Evolutionary conservation across 2,797 vertebrate species (phyloP).

Genomic region (Notolabrus celidotus): DNA sequence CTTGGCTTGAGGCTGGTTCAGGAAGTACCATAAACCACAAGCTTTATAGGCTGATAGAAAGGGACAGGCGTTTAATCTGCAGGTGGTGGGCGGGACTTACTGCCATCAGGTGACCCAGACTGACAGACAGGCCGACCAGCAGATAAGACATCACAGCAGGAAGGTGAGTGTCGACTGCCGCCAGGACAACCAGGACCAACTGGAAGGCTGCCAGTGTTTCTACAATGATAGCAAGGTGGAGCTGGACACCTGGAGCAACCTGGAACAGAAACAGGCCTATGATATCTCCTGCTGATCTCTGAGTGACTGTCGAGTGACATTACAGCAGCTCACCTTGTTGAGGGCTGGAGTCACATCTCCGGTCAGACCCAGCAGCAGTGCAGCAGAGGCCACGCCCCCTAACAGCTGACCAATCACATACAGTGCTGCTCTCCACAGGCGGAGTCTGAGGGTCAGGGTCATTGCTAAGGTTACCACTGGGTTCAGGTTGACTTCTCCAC

Average conservation of each 20-base stretch:
- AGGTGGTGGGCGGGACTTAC: conserved; percentile 16
- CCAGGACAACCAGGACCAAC: conserved; percentile 31
- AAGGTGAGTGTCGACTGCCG: background rate
- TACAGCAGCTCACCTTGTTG: conserved; percentile 19
- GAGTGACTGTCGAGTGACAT: background rate
- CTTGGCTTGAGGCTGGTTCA: no score
- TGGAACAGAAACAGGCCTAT: background rate
- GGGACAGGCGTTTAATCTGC: no score
- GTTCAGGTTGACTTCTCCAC: conserved; percentile 21
- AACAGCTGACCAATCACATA: conserved; percentile 28
- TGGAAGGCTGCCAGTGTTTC: conserved; percentile 26
- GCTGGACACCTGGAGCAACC: conserved; percentile 7
- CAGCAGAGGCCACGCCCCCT: conserved; percentile 24
- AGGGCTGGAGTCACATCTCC: conserved; percentile 14
- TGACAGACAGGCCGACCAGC: conserved; percentile 30
- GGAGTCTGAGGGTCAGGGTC: conserved; percentile 12
- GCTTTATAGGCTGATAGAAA: no score
- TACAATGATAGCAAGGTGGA: conserved; percentile 4
- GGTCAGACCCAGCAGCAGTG: conserved; percentile 12
- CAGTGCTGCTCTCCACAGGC: conserved; percentile 21
- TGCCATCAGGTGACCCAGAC: conserved; percentile 37
- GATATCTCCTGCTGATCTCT: background rate
- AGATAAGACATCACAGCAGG: background rate
- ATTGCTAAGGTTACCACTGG: conserved; percentile 25
- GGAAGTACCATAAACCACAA: no score